These are phyloP conservation scores for Lasioglossum figueresi DNA, from an alignment of 2,888 invertebrate species.

Conservation along the genomic window DNA sequence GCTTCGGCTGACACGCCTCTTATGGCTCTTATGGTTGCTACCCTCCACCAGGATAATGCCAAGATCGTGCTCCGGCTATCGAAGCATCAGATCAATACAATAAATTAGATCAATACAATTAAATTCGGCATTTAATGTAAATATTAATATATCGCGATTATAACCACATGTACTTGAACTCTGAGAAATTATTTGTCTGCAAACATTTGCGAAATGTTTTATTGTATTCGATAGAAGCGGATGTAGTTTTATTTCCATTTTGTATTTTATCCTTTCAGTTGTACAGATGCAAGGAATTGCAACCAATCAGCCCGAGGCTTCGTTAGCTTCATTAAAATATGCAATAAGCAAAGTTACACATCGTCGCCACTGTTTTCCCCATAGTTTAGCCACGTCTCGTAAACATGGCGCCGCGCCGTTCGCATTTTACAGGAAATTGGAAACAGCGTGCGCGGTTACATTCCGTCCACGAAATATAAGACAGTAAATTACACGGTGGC, in stretches of 20 bases:
- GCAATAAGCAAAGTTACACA: background rate
- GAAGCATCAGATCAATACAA: background rate
- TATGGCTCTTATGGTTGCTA: background rate
- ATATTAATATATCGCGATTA: background rate
- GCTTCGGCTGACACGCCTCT: background rate
- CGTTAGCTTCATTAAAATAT: background rate
- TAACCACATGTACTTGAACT: background rate
- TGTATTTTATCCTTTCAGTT: background rate
- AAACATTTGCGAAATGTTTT: background rate
- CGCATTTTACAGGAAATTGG: constrained; percentile 17
- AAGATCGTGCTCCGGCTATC: background rate
- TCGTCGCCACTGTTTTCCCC: background rate
- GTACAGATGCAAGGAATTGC: background rate
- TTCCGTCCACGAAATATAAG: constrained; percentile 22
- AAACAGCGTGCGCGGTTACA: constrained; percentile 10
- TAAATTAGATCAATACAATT: background rate
- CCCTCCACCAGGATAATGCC: background rate
- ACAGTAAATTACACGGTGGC: constrained; percentile 10
- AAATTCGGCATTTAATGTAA: background rate
- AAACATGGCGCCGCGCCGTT: background rate
- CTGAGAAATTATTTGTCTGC: too few species aligned
- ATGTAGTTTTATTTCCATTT: background rate
- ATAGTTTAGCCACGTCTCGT: background rate
- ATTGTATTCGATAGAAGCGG: background rate
- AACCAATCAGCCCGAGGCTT: background rate